Evolutionary conservation across 53 echinoderm and acorn worm species (phyloP), one percentile per base, ranked within the genome.

Genomic region (Paracentrotus lividus): DNA sequence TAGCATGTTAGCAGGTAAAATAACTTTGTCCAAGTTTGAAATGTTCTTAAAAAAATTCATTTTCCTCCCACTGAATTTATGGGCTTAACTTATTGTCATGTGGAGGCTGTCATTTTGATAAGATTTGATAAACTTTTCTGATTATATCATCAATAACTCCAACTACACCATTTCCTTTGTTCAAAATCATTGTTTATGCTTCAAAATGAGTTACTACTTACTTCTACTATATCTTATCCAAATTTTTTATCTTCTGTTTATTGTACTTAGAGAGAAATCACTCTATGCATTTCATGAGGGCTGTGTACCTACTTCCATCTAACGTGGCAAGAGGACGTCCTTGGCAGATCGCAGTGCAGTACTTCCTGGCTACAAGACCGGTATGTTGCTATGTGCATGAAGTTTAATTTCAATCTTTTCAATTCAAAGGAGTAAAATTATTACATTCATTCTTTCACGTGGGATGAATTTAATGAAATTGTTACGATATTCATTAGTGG

Each of bases 311-410:
- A 0, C 67, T 67, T 67, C 85, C 85, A 47, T 67, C 67, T 67
- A 67, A 67, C 15, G 67, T 34, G 14, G 67, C 47, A 9, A 85
- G 49, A 85, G 26, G 85, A 31, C n/a, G 49, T 27, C 26, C 85
- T 3, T 85, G 45, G 85, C 29, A 47, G 45, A 49, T 49, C 49
- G 85, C 85, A 49, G 49, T 49, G 27, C 85, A 85, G 49, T 85
- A 85, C 32, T 49, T 85, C 85, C 85, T 85, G 51, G 85, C 49
- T 47, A 85, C 49, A 51, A 85, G 51, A 85, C 85, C 49, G 49
- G 49, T 85, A 85, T 51, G 85, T 85, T 85, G 10, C 51, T 16
- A 69, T 38, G 38, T 69, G 8, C 18, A 66, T 66, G 65, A 10
- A 69, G 69, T 69, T 6, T 69, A 40, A 38, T 69, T 69, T 1